A percentile compares a stretch with the other conserved stretches of the same genome.
Conservation (phyloP, 2,888 invertebrate species). For the Auanema freiburgensis region DNA sequence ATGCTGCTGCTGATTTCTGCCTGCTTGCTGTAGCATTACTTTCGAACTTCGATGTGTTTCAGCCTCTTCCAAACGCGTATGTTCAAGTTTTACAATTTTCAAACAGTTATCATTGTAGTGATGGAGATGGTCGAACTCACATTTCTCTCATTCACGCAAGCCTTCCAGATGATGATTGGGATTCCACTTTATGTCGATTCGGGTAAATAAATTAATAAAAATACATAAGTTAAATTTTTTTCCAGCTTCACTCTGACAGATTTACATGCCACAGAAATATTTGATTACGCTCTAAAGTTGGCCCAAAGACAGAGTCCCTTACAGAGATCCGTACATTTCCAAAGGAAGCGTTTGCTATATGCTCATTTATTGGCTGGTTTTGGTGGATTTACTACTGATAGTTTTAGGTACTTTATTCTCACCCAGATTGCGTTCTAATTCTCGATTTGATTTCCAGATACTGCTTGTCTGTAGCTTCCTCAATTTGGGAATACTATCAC, state of each 20-base stretch:
- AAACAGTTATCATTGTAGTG: constrained; percentile 28
- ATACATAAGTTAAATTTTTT: constrained; percentile 3
- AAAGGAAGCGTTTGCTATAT: constrained; percentile 49
- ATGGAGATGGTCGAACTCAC: constrained; percentile 39
- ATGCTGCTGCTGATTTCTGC: constrained; percentile 91
- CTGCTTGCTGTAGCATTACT: constrained; percentile 79
- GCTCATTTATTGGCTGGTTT: constrained; percentile 49
- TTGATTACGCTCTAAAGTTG: constrained; percentile 53
- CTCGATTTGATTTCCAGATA: constrained; percentile 20
- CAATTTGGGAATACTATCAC: constrained; percentile 32
- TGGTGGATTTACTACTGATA: constrained; percentile 53
- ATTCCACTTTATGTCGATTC: constrained; percentile 15
- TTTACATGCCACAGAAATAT: constrained; percentile 62
- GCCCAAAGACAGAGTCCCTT: constrained; percentile 36
- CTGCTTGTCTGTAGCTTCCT: constrained; percentile 37
- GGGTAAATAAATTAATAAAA: constrained; percentile 12
- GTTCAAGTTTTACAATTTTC: not conserved
- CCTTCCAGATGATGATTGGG: constrained; percentile 55
- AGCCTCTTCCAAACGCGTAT: constrained; percentile 20
- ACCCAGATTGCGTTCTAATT: not conserved
- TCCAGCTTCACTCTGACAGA: constrained; percentile 49
- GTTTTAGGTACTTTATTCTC: constrained; percentile 27
- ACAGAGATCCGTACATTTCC: constrained; percentile 43
- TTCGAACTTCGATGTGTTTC: constrained; percentile 42
- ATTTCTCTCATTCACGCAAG: constrained; percentile 56